Conservation (phyloP, 2,888 invertebrate species). For the Papilio gigon region DNA sequence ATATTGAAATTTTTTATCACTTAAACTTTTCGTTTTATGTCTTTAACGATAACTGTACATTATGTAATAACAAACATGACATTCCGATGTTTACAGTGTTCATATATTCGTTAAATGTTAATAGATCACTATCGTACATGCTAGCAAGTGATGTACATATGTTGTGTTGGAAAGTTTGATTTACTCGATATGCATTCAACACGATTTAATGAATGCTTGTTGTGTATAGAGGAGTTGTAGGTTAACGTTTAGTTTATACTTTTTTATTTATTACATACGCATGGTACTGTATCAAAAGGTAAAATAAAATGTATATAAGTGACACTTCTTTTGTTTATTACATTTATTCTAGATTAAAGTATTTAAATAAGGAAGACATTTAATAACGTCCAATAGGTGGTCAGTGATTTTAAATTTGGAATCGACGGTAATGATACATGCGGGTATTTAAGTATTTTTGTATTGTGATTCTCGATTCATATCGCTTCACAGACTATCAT, state of each 20-base stretch:
- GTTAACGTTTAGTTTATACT: background rate
- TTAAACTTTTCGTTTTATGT: background rate
- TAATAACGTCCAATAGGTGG: too few relatives aligned
- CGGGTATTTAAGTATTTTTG: too few relatives aligned
- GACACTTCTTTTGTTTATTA: too few relatives aligned
- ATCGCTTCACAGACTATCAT: background rate
- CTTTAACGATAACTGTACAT: background rate
- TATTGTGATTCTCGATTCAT: too few relatives aligned
- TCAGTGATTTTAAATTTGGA: too few relatives aligned
- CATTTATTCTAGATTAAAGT: too few relatives aligned
- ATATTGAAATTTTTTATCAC: too few relatives aligned
- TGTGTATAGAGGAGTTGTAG: background rate
- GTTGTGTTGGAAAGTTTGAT: constrained; percentile 1
- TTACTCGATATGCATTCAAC: background rate
- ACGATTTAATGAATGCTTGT: background rate
- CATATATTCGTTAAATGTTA: constrained; percentile 1
- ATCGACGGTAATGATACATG: too few relatives aligned
- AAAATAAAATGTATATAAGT: too few relatives aligned
- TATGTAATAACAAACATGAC: background rate
- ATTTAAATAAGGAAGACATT: too few relatives aligned
- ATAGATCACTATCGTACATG: constrained; percentile 8
- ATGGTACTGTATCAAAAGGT: too few relatives aligned
- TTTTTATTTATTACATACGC: background rate
- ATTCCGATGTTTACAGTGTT: background rate
- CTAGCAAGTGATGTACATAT: background rate